These are phyloP conservation scores for Grallaria varia DNA, from an alignment of 2,113 vertebrate species.

Conservation along the genomic window DNA sequence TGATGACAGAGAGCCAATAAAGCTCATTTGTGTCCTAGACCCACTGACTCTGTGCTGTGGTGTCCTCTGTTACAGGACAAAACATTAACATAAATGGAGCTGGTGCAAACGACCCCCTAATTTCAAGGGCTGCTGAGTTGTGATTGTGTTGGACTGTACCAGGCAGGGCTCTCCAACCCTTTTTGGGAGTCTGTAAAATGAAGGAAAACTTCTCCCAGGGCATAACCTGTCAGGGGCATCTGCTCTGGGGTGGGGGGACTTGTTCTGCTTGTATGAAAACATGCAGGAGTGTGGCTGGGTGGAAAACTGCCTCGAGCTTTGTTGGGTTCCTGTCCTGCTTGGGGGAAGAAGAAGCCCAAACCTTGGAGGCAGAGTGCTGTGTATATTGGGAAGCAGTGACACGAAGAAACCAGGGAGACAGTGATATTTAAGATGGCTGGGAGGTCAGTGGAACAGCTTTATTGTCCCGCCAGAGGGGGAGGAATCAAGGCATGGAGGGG, in stretches of 20 bases:
- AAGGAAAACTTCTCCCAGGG: background rate
- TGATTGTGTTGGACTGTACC: background rate
- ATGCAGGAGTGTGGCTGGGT: background rate
- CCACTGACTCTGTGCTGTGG: background rate
- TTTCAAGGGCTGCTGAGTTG: background rate
- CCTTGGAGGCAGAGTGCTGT: background rate
- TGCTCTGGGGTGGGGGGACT: background rate
- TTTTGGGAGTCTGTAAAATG: background rate
- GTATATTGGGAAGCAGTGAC: fast-evolving
- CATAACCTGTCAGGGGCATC: background rate
- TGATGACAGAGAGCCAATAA: background rate
- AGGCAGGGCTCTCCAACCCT: background rate
- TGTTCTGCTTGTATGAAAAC: background rate
- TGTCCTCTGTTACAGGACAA: background rate
- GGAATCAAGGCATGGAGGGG: background rate
- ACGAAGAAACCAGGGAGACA: background rate
- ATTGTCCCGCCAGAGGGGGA: background rate
- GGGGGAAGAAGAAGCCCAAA: background rate
- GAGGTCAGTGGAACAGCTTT: background rate
- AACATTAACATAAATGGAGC: background rate
- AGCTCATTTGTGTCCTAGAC: background rate
- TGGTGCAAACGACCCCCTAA: background rate
- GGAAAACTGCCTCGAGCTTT: background rate
- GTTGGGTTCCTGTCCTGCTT: background rate
- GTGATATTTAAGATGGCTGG: background rate